These are phyloP conservation scores for Platerodrilus igneus DNA, from an alignment of 2,888 invertebrate genomes.

Conservation along the genomic window DNA sequence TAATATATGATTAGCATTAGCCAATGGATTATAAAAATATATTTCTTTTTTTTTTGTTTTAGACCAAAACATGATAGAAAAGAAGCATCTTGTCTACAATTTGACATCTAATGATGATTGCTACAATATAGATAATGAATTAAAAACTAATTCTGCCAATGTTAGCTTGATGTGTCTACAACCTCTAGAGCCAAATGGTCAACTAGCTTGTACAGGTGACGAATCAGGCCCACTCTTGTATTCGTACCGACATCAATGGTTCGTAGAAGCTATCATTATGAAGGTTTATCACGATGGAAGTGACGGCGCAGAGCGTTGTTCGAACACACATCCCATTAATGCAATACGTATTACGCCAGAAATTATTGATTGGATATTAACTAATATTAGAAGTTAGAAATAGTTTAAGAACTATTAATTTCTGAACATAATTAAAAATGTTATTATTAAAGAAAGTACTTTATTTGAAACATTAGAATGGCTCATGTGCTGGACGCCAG, in stretches of 20 bases:
- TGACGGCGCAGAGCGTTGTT: neutral
- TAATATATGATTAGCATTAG: too few relatives aligned
- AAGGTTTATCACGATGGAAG: slow-evolving; percentile 1
- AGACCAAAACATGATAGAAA: neutral
- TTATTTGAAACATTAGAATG: too few relatives aligned
- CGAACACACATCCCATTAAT: slow-evolving; percentile 1
- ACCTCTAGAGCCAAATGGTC: neutral
- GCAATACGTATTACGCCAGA: slow-evolving; percentile 3
- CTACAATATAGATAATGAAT: neutral
- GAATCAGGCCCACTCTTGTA: slow-evolving; percentile 6
- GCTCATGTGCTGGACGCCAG: too few relatives aligned
- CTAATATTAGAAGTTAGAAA: neutral
- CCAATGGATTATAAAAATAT: too few relatives aligned
- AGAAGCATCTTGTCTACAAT: slow-evolving; percentile 2
- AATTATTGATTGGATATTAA: slow-evolving; percentile 8
- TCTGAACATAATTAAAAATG: too few relatives aligned
- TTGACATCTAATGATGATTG: slow-evolving; percentile 2
- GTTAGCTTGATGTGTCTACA: slow-evolving; percentile 1
- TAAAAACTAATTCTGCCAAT: neutral
- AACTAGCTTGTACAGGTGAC: slow-evolving; percentile 5
- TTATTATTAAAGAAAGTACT: too few relatives aligned
- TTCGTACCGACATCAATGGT: slow-evolving; percentile 7
- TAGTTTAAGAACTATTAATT: too few relatives aligned
- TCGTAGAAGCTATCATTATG: slow-evolving; percentile 3
- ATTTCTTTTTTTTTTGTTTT: too few relatives aligned